Base-by-base conservation (phyloP, 2,888 invertebrate genomes). In the Drosophila meridiana region DNA sequence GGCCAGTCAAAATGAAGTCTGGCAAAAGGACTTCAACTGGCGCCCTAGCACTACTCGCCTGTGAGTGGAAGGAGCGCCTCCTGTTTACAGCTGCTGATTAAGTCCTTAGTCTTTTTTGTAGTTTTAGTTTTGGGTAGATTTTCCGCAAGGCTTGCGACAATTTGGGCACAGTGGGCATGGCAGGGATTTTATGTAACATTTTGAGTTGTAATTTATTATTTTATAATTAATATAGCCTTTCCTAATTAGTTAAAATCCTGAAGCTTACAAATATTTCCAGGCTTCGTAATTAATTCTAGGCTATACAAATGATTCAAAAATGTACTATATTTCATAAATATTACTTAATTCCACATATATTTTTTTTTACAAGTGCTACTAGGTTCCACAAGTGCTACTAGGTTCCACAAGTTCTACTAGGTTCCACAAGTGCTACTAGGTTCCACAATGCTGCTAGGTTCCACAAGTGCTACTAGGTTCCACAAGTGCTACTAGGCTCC, bases 71-170 rank as follows among this genome's bases (percentile, higher is more conserved):
- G 36, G 28, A 3, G 50, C 2, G 4, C 1, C 34, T 28, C 50
- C 58, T 78, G 72, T 62, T 57, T 56, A 74, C 73, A 76, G 75
- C 66, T 67, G 65, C 72, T 72, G 74, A 72, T 83, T 83, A 77
- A 81, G 75, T 72, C 76, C 72, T 71, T 69, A 70, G 38, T 58
- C 47, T 50, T 56, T 38, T 50, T 50, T 59, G 48, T 58, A 45
- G 32, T 60, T 34, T 34, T 58, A 36, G 32, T 60, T 34, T 53
- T 6, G 38, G 26, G 56, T 28, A 47, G 38, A 30, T 47, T 56
- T 58, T 60, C 52, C 34, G 50, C 50, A 11, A 52, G 60, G 20
- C 36, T 28, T 34, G 52, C 34, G 53, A 55, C 53, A 55, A 38
- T 36, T 26, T 14, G 28, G 8, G 28, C 36, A 69, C 68, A 65